Conservation (phyloP, 2,888 invertebrate genomes). For the Trachelus tabidus region DNA sequence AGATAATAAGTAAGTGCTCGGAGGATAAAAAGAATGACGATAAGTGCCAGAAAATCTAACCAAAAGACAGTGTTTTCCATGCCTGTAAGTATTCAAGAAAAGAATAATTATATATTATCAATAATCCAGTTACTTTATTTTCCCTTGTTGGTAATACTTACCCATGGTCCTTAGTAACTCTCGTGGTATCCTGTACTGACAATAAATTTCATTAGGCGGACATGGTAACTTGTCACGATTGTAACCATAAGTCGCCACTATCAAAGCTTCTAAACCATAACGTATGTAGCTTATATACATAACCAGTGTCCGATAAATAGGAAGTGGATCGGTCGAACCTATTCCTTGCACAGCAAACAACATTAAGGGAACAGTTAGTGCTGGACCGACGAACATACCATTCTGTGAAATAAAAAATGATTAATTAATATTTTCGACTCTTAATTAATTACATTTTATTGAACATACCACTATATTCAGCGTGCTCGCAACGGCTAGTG, state of each 20-base stretch:
- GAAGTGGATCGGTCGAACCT: constrained; percentile 77
- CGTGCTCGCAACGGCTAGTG: constrained; percentile 78
- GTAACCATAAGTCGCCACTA: constrained; percentile 83
- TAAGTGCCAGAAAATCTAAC: constrained; percentile 75
- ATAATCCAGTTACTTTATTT: no score
- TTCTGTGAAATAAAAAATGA: constrained; percentile 70
- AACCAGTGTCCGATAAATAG: constrained; percentile 79
- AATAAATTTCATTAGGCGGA: constrained; percentile 76
- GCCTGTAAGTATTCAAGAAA: constrained; percentile 41
- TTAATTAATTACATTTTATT: not conserved
- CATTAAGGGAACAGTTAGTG: constrained; percentile 87
- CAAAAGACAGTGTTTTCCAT: constrained; percentile 78
- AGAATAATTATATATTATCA: not conserved
- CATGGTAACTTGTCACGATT: constrained; percentile 81
- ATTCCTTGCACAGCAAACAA: constrained; percentile 88
- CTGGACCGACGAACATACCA: constrained; percentile 90
- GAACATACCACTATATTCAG: constrained; percentile 80
- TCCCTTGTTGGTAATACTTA: constrained; percentile 30
- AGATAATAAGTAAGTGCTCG: constrained; percentile 78
- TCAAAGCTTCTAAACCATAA: constrained; percentile 83
- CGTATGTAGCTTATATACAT: constrained; percentile 87
- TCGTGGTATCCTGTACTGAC: constrained; percentile 79
- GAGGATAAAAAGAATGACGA: constrained; percentile 73
- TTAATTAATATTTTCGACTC: constrained; percentile 1
- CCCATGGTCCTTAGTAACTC: constrained; percentile 82